Conservation (phyloP, 2,797 vertebrate genomes). For the Phaenicophaeus curvirostris region DNA sequence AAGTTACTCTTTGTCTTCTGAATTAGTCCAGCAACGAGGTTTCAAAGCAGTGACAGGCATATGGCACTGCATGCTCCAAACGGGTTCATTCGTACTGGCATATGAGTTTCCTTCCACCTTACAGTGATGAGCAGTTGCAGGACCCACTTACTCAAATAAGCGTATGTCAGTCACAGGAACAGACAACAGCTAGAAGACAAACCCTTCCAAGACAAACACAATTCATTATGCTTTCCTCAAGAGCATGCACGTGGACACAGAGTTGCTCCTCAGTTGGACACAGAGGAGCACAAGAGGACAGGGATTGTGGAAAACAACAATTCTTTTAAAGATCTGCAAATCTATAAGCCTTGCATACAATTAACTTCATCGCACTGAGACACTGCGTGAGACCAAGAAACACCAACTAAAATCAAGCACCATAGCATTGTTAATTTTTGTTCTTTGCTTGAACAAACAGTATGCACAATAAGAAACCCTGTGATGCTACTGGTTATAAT, state of each 20-base stretch:
- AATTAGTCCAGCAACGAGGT: neutral
- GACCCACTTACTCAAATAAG: neutral
- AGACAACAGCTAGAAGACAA: neutral
- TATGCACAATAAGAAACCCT: neutral
- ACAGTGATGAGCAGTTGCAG: neutral
- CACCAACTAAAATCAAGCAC: neutral
- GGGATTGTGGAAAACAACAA: neutral
- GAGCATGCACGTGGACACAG: neutral
- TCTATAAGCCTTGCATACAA: neutral
- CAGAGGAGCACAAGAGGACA: accelerated
- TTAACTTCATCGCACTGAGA: neutral
- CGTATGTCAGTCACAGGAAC: accelerated
- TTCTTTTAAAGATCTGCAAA: neutral
- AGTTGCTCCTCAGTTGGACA: too few relatives aligned
- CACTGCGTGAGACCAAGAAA: neutral
- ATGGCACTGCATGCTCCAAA: neutral
- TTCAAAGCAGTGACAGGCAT: neutral
- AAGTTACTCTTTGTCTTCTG: neutral
- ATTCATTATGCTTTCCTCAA: neutral
- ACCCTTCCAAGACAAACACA: neutral
- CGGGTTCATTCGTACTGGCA: neutral
- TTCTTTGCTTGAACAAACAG: neutral
- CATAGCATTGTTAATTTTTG: neutral
- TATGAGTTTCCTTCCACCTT: neutral
- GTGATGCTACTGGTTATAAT: neutral